Conservation (phyloP, 1,140 invertebrate species). For the Carposina sasakii region DNA sequence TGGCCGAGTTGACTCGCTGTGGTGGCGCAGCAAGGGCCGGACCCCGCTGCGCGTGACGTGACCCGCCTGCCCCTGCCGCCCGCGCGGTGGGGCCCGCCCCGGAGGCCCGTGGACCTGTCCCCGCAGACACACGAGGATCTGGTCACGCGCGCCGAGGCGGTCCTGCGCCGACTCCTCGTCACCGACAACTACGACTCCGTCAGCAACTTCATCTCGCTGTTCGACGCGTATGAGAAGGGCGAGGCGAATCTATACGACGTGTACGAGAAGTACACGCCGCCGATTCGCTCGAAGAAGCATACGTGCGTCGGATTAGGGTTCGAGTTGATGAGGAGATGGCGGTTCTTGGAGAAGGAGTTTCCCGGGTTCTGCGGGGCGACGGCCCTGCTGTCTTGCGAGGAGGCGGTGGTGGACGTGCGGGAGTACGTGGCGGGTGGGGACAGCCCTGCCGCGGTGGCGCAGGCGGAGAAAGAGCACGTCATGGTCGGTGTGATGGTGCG, state of each 20-base stretch:
- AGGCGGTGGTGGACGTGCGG: slow-evolving; percentile 81
- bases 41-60: slow-evolving; percentile 47
- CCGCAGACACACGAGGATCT: slow-evolving; percentile 72
- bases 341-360: slow-evolving; percentile 66
- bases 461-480: slow-evolving; percentile 91
- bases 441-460: slow-evolving; percentile 72
- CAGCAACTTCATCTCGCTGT: slow-evolving; percentile 87
- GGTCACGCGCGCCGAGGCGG: slow-evolving; percentile 81
- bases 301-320: slow-evolving; percentile 91
- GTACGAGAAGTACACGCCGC: slow-evolving; percentile 77
- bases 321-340: slow-evolving; percentile 78
- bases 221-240: slow-evolving; percentile 77
- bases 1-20: slow-evolving; percentile 94
- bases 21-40: slow-evolving; percentile 71
- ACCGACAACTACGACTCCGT: slow-evolving; percentile 90
- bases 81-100: slow-evolving; percentile 72
- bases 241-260: slow-evolving; percentile 34
- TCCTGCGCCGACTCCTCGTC: slow-evolving; percentile 83
- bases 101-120: slow-evolving; percentile 74
- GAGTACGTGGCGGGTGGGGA: slow-evolving; percentile 77
- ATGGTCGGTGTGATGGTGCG: slow-evolving; percentile 84
- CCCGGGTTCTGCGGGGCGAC: slow-evolving; percentile 78
- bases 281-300: slow-evolving; percentile 83
- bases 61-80: slow-evolving; percentile 76
- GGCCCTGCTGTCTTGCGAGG: slow-evolving; percentile 90